Evolutionary conservation across 2,888 invertebrate genomes (phyloP), one percentile per base, ranked within the genome.

Genomic region (Iphiclides podalirius): DNA sequence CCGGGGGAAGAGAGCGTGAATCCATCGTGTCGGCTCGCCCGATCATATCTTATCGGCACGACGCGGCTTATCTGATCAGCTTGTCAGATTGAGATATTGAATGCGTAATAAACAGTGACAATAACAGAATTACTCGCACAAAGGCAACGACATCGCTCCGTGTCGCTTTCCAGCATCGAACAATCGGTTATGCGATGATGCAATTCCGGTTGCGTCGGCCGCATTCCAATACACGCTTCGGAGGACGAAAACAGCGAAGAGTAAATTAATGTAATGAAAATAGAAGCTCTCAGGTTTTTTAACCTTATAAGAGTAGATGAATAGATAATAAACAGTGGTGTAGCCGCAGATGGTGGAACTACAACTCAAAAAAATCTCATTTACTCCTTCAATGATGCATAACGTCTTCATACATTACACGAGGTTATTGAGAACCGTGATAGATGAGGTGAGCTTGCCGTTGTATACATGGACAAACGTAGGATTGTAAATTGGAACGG

Each of bases 151-250:
- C 31, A 33, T 37, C 14, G 2, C 14, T 20, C 33, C 2, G 31
- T 31, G 48, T 48, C 48, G 20, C 48, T 41, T 42, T 48, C 48
- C 14, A 42, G 15, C 33, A 33, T 31, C 12, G 23, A 14, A 48
- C n/a, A 48, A 48, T 48, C 31, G 17, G 33, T 48, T 37, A 42
- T 35, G 17, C 23, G 23, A n/a, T n/a, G n/a, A 35, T 34, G 41
- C 8, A 20, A 45, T 28, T 13, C 15, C 1, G 23, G 11, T 35
- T 26, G 2, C 13, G 6, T 6, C 8, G 12, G 23, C 4, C 35
- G n/a, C 26, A n/a, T 9, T 34, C 8, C 2, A 34, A 34, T 8
- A 34, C 3, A 14, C 8, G 34, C 13, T 33, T 33, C 4, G 13
- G 6, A 13, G 2, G 8, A 14, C 0, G 7, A 34, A 13, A 13